Percentiles rank a stretch among this genome's conserved stretches.
These are phyloP conservation scores for Platyura marginata DNA, from an alignment of 1,140 invertebrate genomes.

Conservation along the genomic window DNA sequence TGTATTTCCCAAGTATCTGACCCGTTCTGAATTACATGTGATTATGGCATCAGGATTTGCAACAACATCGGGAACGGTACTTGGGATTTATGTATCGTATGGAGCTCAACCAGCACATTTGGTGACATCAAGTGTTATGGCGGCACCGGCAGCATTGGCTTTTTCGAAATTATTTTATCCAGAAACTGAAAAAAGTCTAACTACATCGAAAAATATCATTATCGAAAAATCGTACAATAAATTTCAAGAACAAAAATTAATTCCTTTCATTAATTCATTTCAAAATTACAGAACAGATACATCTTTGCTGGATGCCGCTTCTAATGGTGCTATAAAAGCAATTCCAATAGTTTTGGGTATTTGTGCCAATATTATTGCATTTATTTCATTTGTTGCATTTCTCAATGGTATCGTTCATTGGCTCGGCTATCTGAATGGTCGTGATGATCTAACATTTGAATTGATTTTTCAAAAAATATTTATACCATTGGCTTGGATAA, in stretches of 20 bases:
- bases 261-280: no score
- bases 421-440: conserved; percentile 53
- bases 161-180: conserved; percentile 83
- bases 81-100: conserved; percentile 83
- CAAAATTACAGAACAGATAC: conserved; percentile 45
- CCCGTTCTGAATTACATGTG: conserved; percentile 78
- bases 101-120: conserved; percentile 67
- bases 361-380: conserved; percentile 80
- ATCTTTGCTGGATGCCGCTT: conserved; percentile 74
- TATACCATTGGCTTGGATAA: conserved; percentile 61
- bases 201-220: conserved; percentile 43
- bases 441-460: conserved; percentile 36
- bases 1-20: conserved; percentile 34
- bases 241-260: background rate
- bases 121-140: conserved; percentile 87
- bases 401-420: conserved; percentile 63
- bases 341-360: conserved; percentile 74
- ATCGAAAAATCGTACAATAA: conserved; percentile 38
- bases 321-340: conserved; percentile 64
- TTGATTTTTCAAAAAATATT: conserved; percentile 69
- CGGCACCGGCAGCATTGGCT: conserved; percentile 77
- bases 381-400: conserved; percentile 72
- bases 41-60: conserved; percentile 89
- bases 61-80: conserved; percentile 78
- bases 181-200: conserved; percentile 59